Percentiles rank a stretch among this genome's conserved stretches.
phyloP scores from a whole-genome alignment of 2,113 vertebrate genomes.

The Sander vitreus region DNA sequence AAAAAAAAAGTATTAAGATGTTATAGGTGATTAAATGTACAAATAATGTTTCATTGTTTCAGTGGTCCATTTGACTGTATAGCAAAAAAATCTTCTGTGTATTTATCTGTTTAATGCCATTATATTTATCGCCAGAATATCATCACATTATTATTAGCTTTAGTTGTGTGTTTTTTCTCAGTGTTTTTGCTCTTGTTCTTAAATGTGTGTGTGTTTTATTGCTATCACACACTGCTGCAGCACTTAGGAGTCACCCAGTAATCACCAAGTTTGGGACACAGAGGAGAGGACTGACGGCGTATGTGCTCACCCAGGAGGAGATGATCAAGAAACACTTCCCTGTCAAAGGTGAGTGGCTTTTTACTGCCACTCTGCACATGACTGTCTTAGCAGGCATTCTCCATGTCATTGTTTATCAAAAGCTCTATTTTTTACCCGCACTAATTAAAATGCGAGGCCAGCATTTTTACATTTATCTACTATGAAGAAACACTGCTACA shows the following conservation, averaged over 20 bases:
- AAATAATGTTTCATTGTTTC: too few species aligned
- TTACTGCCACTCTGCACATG: not conserved
- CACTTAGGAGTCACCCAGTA: constrained; percentile 73
- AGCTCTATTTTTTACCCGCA: not conserved
- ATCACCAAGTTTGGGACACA: constrained; percentile 71
- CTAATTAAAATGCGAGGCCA: not conserved
- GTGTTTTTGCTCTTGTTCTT: not conserved
- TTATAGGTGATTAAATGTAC: too few species aligned
- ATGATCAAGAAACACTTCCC: constrained; percentile 77
- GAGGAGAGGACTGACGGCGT: constrained; percentile 68
- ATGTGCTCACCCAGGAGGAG: constrained; percentile 73
- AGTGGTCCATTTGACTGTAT: not conserved
- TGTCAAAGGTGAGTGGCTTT: constrained; percentile 68
- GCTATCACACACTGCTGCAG: constrained; percentile 26
- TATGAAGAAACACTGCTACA: too few species aligned
- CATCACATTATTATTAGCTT: not conserved
- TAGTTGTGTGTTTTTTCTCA: not conserved
- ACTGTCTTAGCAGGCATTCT: not conserved
- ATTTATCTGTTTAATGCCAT: not conserved
- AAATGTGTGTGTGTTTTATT: not conserved
- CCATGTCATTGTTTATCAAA: not conserved
- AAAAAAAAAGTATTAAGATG: too few species aligned
- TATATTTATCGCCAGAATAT: not conserved
- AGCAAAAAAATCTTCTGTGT: not conserved
- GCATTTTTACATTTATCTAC: not conserved